Evolutionary conservation across 2,113 vertebrate genomes (phyloP).

Genomic region (Ctenodactylus gundi): DNA sequence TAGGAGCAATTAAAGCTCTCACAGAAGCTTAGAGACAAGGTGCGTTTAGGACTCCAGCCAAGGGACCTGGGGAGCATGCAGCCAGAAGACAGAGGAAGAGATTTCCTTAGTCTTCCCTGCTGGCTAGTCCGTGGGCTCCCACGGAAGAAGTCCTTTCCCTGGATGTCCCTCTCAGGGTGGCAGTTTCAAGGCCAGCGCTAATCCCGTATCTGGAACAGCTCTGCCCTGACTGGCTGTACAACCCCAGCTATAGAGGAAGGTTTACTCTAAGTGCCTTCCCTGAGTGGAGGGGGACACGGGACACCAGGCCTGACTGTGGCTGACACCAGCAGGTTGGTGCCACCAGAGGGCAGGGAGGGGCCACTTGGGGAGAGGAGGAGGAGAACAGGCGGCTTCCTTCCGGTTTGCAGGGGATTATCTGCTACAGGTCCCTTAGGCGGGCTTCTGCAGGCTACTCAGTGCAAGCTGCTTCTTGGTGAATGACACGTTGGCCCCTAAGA

Average conservation of each 20-base stretch:
- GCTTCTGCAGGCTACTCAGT: background rate
- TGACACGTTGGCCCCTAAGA: background rate
- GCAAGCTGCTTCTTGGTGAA: background rate
- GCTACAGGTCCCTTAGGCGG: background rate
- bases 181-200: background rate
- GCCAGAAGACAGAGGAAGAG: background rate
- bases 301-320: background rate
- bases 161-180: background rate
- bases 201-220: background rate
- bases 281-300: background rate
- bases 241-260: background rate
- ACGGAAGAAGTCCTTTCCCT: background rate
- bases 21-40: background rate
- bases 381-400: background rate
- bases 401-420: background rate
- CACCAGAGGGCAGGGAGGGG: too few species aligned
- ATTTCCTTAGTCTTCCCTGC: background rate
- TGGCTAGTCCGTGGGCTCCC: background rate
- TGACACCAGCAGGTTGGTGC: background rate
- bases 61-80: background rate
- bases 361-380: background rate
- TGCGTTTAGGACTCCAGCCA: background rate
- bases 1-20: constrained; percentile 33
- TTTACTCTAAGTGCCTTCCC: background rate
- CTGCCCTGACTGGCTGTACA: background rate